Conservation (phyloP, 2,113 vertebrate genomes). For the Dinomys branickii region DNA sequence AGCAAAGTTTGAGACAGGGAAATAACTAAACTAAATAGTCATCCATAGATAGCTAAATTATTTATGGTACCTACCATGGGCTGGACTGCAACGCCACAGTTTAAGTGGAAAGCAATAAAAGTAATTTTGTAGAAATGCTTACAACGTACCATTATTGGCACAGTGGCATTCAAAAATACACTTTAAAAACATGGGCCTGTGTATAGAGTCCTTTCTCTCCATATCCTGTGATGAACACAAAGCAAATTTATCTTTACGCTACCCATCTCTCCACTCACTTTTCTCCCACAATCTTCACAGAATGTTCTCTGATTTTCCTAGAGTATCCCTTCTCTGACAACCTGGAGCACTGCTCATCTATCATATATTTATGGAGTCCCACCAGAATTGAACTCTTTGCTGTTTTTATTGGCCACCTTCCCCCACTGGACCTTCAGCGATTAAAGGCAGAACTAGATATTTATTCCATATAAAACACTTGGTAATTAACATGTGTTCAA, state of each 20-base stretch:
- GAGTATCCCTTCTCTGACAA: not conserved
- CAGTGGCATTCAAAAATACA: not conserved
- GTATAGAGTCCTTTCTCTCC: not conserved
- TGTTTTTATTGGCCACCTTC: not conserved
- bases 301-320: slow-evolving; percentile 13
- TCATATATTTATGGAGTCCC: not conserved
- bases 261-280: not conserved
- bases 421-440: not conserved
- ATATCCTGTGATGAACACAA: not conserved
- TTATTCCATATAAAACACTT: not conserved
- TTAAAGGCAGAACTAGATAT: not conserved
- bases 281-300: not conserved
- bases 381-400: not conserved
- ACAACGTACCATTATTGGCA: not conserved
- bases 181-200: not conserved
- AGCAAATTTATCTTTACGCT: not conserved
- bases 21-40: slow-evolving; percentile 43
- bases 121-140: slow-evolving; percentile 15
- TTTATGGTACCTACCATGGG: not conserved
- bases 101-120: slow-evolving; percentile 37
- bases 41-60: slow-evolving; percentile 35
- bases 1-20: not conserved
- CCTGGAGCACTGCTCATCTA: not conserved
- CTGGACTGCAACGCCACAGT: not conserved
- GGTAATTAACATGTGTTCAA: not conserved